phyloP scores from a whole-genome alignment of 1,140 invertebrate species.

The Oscheius sp. region DNA sequence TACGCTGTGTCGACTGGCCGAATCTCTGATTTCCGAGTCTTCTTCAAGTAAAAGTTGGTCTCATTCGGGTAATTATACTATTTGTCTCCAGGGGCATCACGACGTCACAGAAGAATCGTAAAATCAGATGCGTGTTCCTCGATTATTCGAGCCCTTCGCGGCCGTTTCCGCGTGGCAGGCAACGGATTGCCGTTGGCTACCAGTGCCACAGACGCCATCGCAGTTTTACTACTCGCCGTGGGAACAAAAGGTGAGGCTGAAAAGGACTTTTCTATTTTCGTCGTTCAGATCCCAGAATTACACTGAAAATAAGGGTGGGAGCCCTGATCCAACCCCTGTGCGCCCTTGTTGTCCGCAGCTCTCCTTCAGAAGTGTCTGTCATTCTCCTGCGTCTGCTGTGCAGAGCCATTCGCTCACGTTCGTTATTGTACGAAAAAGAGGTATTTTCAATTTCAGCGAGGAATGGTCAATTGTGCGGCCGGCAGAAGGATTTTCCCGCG shows the following conservation, averaged over 20 bases:
- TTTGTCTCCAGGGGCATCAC: neutral
- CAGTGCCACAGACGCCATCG: neutral
- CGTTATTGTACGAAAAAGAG: conserved; percentile 11
- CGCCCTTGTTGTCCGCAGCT: neutral
- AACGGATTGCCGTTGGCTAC: neutral
- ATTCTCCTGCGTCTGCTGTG: conserved; percentile 3
- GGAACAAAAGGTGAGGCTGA: neutral
- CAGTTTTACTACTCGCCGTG: neutral
- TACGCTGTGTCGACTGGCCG: neutral
- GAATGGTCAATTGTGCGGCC: conserved; percentile 11
- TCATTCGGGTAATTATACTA: neutral
- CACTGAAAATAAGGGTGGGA: conserved; percentile 43
- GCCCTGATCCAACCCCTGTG: conserved; percentile 41
- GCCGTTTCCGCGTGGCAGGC: neutral
- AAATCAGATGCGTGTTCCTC: neutral
- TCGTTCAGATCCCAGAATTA: conserved; percentile 42
- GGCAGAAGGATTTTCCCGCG: conserved; percentile 29
- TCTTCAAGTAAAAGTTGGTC: neutral
- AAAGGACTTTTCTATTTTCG: neutral
- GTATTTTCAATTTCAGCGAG: conserved; percentile 4
- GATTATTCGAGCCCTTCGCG: neutral
- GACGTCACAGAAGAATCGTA: neutral
- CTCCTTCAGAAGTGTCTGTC: neutral
- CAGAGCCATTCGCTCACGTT: conserved; percentile 42
- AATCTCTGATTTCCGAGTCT: neutral